phyloP scores from a whole-genome alignment of 2,113 vertebrate genomes.

The Beaufortia kweichowensis region DNA sequence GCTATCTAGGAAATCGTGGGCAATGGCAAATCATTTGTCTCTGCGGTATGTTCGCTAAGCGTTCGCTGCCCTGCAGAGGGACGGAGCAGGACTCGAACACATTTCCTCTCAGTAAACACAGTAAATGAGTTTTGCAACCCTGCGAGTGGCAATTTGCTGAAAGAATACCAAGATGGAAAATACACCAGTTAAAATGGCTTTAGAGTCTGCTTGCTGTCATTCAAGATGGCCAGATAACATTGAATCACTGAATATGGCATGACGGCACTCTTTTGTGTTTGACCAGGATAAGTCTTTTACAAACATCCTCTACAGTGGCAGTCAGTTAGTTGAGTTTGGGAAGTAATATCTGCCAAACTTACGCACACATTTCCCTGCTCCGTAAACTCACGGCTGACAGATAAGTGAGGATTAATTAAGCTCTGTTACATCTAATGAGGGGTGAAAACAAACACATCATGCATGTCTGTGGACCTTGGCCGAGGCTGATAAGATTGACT shows the following conservation, averaged over 20 bases:
- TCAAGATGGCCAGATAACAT: slow-evolving; percentile 6
- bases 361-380: slow-evolving; percentile 42
- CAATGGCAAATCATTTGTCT: slow-evolving; percentile 71
- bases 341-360: slow-evolving; percentile 50
- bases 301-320: slow-evolving; percentile 51
- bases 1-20: slow-evolving; percentile 72
- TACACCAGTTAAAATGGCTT: slow-evolving; percentile 62
- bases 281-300: slow-evolving; percentile 40
- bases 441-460: slow-evolving; percentile 60
- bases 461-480: slow-evolving; percentile 55
- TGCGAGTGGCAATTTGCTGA: slow-evolving; percentile 63
- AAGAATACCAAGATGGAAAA: slow-evolving; percentile 65
- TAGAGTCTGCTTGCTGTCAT: slow-evolving; percentile 48
- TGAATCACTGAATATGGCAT: slow-evolving; percentile 30
- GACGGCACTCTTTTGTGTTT: slow-evolving; percentile 43
- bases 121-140: slow-evolving; percentile 69
- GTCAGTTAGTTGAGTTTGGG: slow-evolving; percentile 49
- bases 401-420: slow-evolving; percentile 55
- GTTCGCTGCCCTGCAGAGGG: slow-evolving; percentile 43
- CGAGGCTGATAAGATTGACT: slow-evolving; percentile 62
- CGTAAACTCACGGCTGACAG: slow-evolving; percentile 45
- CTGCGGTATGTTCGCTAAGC: slow-evolving; percentile 61
- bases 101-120: slow-evolving; percentile 56
- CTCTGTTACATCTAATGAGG: slow-evolving; percentile 57
- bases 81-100: slow-evolving; percentile 26